These are phyloP conservation scores for Drosophila jambulina DNA, from an alignment of 1,140 invertebrate species.

Conservation along the genomic window DNA sequence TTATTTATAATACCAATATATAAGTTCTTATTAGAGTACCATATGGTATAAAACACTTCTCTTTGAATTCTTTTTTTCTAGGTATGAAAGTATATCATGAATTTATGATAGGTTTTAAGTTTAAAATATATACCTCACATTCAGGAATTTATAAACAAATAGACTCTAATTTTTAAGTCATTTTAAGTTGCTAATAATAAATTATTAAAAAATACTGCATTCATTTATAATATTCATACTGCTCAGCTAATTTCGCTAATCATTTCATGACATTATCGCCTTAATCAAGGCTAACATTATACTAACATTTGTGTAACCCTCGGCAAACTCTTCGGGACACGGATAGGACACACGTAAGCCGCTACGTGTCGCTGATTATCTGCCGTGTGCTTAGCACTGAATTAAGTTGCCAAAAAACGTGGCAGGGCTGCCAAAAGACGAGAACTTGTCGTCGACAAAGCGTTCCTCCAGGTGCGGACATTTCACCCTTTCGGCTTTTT, in stretches of 20 bases:
- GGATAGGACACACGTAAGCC: slow-evolving; percentile 57
- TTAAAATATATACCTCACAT: background rate
- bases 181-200: background rate
- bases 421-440: slow-evolving; percentile 27
- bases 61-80: no score
- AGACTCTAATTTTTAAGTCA: background rate
- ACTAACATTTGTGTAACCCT: slow-evolving; percentile 6
- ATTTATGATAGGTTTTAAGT: no score
- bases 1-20: no score
- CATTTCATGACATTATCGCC: slow-evolving; percentile 36
- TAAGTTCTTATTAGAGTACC: no score
- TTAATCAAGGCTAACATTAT: slow-evolving; percentile 32
- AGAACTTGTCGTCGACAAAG: background rate
- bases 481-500: no score
- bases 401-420: slow-evolving; percentile 71
- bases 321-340: slow-evolving; percentile 11
- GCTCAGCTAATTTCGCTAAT: slow-evolving; percentile 1
- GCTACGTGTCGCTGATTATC: slow-evolving; percentile 75
- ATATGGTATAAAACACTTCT: no score
- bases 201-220: no score
- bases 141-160: background rate
- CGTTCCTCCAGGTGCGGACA: slow-evolving; percentile 15
- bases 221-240: background rate
- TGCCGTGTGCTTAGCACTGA: slow-evolving; percentile 70
- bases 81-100: no score